phyloP scores from a whole-genome alignment of 2,888 invertebrate species.

The Synergus gifuensis region DNA sequence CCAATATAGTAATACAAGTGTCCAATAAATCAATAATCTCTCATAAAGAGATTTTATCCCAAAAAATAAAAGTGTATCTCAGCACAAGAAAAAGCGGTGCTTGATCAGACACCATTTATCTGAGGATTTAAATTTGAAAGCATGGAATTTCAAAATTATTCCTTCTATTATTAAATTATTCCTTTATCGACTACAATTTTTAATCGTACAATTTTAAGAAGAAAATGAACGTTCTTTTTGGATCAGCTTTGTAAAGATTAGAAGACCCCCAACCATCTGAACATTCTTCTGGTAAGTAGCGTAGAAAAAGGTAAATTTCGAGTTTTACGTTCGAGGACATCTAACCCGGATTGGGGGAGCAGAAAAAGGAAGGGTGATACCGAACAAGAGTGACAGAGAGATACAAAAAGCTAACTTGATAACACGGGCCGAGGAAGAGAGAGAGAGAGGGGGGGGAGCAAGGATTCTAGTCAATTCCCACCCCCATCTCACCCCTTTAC shows the following conservation, averaged over 20 bases:
- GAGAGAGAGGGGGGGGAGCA: not conserved
- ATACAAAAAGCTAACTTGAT: slow-evolving; percentile 46
- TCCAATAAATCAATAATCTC: no score
- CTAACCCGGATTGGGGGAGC: slow-evolving; percentile 43
- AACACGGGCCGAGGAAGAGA: slow-evolving; percentile 11
- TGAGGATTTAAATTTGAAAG: no score
- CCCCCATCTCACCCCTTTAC: slow-evolving; percentile 40
- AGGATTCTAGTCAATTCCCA: slow-evolving; percentile 54
- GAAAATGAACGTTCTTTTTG: no score
- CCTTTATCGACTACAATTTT: no score
- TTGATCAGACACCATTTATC: not conserved
- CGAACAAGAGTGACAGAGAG: slow-evolving; percentile 32
- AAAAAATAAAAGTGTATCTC: not conserved
- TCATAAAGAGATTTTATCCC: no score
- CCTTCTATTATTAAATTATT: no score
- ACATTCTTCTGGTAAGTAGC: not conserved
- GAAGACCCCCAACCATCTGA: no score
- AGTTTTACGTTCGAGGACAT: slow-evolving; percentile 7
- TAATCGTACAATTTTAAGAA: no score
- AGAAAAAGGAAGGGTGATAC: slow-evolving; percentile 45
- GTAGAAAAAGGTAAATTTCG: slow-evolving; percentile 20
- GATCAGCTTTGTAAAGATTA: no score
- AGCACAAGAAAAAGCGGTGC: not conserved
- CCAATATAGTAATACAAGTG: no score
- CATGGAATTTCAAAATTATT: no score